Conservation (phyloP, 2,797 vertebrate genomes). For the Perodicticus potto region DNA sequence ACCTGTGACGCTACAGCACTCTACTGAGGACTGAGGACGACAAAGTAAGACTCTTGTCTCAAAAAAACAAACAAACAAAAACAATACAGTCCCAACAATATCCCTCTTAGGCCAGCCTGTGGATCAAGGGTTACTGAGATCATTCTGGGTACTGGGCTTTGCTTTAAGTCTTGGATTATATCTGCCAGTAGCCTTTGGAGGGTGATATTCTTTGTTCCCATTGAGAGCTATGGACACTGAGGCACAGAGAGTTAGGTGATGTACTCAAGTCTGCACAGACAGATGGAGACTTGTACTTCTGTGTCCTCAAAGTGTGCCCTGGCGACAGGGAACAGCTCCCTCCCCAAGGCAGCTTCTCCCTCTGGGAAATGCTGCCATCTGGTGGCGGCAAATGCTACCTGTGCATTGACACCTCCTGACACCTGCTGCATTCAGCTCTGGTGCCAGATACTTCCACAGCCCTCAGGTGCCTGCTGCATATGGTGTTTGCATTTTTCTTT, state of each 20-base stretch:
- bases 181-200: background rate
- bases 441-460: background rate
- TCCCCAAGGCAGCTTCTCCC: too few species aligned
- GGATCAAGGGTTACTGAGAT: background rate
- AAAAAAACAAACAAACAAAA: too few species aligned
- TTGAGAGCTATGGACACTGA: background rate
- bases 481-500: background rate
- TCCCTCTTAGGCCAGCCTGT: background rate
- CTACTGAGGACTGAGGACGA: too few species aligned
- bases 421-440: background rate
- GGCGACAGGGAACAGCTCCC: background rate
- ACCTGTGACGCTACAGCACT: too few species aligned
- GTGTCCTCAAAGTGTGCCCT: background rate
- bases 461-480: background rate
- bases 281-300: background rate
- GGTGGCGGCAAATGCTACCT: background rate
- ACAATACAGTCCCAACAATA: too few species aligned
- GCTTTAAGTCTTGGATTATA: background rate
- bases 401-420: background rate
- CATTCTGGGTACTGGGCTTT: background rate
- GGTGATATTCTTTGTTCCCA: background rate
- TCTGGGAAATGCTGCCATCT: conserved; percentile 57
- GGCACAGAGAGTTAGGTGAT: background rate
- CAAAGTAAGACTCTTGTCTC: too few species aligned
- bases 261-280: background rate